phyloP scores from a whole-genome alignment of 2,113 vertebrate species.

The Octodon degus region DNA sequence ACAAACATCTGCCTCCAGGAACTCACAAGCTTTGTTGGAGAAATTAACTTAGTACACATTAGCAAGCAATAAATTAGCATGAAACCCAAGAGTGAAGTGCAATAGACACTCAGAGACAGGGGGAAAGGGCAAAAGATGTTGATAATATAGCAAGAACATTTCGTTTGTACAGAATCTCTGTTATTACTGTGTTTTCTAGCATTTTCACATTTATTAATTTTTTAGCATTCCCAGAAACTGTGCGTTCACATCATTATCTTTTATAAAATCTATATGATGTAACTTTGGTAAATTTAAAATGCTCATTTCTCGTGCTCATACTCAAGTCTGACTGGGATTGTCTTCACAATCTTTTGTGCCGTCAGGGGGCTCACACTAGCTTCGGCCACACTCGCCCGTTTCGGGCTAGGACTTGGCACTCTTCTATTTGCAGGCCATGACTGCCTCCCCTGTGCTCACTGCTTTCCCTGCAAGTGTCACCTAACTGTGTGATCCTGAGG shows the following conservation, averaged over 20 bases:
- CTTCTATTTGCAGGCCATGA: background rate
- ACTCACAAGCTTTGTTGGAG: background rate
- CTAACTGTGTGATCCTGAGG: background rate
- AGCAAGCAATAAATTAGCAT: background rate
- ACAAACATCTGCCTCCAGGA: background rate
- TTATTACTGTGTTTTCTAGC: background rate
- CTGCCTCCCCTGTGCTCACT: background rate
- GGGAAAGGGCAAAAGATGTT: background rate
- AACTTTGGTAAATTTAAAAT: background rate
- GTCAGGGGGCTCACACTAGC: background rate
- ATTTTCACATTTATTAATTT: slow-evolving; percentile 22
- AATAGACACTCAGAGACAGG: background rate
- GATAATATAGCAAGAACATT: background rate
- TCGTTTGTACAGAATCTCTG: background rate
- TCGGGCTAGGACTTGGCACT: background rate
- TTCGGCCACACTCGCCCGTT: background rate
- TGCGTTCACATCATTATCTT: background rate
- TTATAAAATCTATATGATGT: background rate
- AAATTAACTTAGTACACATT: background rate
- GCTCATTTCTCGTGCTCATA: background rate
- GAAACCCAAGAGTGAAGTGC: background rate
- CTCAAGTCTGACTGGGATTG: background rate
- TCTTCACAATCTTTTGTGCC: background rate
- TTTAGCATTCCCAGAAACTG: background rate
- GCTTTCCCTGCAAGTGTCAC: background rate